Evolutionary conservation across 2,888 invertebrate species (phyloP).

Genomic region (Luperina nickerlii): DNA sequence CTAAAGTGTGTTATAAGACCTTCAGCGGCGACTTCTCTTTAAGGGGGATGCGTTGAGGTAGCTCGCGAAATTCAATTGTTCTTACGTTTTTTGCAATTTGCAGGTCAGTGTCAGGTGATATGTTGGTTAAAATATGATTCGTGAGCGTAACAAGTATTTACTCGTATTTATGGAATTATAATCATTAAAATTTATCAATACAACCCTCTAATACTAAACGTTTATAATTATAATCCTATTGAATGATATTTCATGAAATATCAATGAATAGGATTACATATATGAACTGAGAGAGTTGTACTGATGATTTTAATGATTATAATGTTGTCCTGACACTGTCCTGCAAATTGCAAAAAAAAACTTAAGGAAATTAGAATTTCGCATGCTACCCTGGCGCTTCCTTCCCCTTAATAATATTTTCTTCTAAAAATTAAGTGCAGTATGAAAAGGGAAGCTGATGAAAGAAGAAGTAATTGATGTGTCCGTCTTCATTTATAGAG

Average conservation of each 20-base stretch:
- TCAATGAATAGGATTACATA: no score
- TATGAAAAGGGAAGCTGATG: not conserved
- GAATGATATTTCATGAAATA: no score
- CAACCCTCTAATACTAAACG: no score
- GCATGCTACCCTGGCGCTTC: no score
- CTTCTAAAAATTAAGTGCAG: not conserved
- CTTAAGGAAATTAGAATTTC: not conserved
- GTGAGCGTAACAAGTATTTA: no score
- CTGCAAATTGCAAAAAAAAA: not conserved
- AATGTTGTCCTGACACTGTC: not conserved
- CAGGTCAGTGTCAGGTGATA: not conserved
- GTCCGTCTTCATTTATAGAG: constrained; percentile 44
- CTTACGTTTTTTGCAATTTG: no score
- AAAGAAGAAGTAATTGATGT: constrained; percentile 45
- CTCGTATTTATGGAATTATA: no score
- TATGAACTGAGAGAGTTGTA: not conserved
- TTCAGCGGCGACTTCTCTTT: not conserved
- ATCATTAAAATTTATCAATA: no score
- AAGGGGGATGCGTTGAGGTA: not conserved
- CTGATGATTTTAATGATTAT: not conserved
- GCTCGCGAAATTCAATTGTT: no score
- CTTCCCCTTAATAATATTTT: not conserved
- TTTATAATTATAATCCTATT: no score
- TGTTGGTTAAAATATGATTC: not conserved
- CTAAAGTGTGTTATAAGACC: not conserved